Conservation (phyloP, 2,888 invertebrate species). For the Blastobasis lacticolella region DNA sequence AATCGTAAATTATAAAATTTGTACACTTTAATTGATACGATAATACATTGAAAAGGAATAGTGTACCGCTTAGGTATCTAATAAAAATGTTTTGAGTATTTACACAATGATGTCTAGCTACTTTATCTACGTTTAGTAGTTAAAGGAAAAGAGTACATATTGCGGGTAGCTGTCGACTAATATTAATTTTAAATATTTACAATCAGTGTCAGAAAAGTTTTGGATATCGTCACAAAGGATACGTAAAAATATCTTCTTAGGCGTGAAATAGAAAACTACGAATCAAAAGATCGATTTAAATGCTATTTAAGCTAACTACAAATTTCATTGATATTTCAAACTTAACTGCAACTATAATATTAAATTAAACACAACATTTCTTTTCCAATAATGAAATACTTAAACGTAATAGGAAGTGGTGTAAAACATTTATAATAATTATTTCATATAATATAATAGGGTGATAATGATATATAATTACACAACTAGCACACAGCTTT, state of each 20-base stretch:
- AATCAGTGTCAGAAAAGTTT: background rate
- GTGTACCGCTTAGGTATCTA: constrained; percentile 25
- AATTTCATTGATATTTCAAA: no score
- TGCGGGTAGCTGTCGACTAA: background rate
- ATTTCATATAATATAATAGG: no score
- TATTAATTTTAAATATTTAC: background rate
- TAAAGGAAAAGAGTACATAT: background rate
- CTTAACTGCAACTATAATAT: no score
- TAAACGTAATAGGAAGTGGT: background rate
- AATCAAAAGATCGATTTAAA: no score
- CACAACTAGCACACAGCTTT: no score
- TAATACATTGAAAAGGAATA: constrained; percentile 33
- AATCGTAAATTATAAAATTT: constrained; percentile 34
- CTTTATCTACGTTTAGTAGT: background rate
- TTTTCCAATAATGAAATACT: no score
- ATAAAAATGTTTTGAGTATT: constrained; percentile 43
- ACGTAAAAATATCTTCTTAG: no score
- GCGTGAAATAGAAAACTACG: no score
- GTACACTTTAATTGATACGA: constrained; percentile 46
- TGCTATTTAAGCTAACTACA: no score
- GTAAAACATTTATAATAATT: background rate
- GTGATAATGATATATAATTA: no score
- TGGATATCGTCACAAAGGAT: background rate
- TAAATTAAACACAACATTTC: no score
- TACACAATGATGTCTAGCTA: constrained; percentile 33